These are phyloP conservation scores for Craseonycteris thonglongyai DNA, from an alignment of 2,113 vertebrate genomes.

Conservation along the genomic window DNA sequence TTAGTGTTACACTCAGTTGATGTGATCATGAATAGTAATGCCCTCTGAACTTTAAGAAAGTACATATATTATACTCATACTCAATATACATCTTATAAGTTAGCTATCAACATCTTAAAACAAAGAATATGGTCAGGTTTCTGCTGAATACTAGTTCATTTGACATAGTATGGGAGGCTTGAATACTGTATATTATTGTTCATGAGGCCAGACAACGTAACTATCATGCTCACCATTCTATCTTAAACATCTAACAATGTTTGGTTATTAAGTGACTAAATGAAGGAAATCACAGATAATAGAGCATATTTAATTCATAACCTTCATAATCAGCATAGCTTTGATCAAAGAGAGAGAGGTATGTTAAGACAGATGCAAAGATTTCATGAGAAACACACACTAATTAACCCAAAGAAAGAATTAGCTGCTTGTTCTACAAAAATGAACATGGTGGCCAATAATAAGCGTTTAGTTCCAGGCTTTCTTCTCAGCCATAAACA, in stretches of 20 bases:
- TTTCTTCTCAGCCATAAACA: not conserved
- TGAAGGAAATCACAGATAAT: not conserved
- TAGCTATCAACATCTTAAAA: not conserved
- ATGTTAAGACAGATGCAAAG: not conserved
- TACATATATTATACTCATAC: not conserved
- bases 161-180: not conserved
- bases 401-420: not conserved
- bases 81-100: not conserved
- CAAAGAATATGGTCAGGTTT: not conserved
- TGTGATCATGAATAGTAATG: not conserved
- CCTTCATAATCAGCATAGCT: not conserved
- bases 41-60: not conserved
- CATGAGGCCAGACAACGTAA: not conserved
- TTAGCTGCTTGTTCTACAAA: not conserved
- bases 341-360: not conserved
- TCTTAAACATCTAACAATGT: not conserved
- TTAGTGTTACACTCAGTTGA: not conserved
- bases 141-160: not conserved
- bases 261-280: not conserved
- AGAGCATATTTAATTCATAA: not conserved
- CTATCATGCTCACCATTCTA: not conserved
- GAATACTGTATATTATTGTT: not conserved
- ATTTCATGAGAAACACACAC: conserved; percentile 13
- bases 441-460: not conserved
- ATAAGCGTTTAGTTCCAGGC: not conserved